Evolutionary conservation across 2,888 invertebrate genomes (phyloP).

Genomic region (Hyposoter dolosus): DNA sequence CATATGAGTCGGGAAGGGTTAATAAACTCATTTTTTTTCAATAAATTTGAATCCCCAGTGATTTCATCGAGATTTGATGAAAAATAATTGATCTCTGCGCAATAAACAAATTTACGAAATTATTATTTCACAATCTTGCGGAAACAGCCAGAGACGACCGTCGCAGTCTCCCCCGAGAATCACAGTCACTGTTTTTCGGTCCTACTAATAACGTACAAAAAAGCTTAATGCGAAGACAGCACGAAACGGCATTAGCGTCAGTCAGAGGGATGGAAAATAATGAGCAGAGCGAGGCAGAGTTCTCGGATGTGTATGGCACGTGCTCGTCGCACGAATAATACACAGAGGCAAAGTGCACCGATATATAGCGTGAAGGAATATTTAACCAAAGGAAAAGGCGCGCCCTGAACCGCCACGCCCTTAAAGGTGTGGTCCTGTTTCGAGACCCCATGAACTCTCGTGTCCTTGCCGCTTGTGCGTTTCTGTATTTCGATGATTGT

Average conservation of each 20-base stretch:
- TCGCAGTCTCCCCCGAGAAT: neutral
- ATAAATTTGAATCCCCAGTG: too few relatives aligned
- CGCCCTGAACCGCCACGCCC: slow-evolving; percentile 78
- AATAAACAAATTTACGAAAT: neutral
- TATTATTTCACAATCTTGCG: neutral
- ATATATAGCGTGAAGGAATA: slow-evolving; percentile 53
- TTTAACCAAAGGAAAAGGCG: slow-evolving; percentile 70
- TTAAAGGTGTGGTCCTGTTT: slow-evolving; percentile 61
- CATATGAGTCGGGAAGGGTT: too few relatives aligned
- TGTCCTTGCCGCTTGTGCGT: neutral
- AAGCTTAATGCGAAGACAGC: neutral
- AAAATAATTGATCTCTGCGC: neutral
- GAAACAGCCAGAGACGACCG: neutral
- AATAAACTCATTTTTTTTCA: too few relatives aligned
- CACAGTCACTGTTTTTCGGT: neutral
- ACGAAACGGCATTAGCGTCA: neutral
- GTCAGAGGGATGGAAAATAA: slow-evolving; percentile 61
- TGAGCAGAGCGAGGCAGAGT: slow-evolving; percentile 10
- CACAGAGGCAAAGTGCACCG: slow-evolving; percentile 68
- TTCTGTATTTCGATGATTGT: neutral
- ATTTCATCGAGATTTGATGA: too few relatives aligned
- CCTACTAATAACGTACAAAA: neutral
- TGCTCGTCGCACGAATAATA: slow-evolving; percentile 65
- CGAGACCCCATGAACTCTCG: slow-evolving; percentile 71
- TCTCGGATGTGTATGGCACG: slow-evolving; percentile 33